phyloP scores from a whole-genome alignment of 2,113 vertebrate genomes.

The Lepus americanus region DNA sequence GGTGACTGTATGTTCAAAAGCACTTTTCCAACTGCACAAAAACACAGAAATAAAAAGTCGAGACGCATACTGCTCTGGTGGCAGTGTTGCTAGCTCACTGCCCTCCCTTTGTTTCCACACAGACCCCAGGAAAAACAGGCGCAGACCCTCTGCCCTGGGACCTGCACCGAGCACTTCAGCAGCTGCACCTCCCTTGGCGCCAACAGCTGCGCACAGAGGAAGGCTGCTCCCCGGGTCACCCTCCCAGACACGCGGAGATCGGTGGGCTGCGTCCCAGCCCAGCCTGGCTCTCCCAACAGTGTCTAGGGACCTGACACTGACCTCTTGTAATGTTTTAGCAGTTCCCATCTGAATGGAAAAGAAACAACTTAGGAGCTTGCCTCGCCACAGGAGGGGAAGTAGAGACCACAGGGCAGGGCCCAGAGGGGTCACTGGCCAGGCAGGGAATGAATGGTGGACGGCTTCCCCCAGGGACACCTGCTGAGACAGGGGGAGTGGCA shows the following conservation, averaged over 20 bases:
- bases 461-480: background rate
- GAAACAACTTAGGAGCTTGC: background rate
- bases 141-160: fast-evolving
- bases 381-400: background rate
- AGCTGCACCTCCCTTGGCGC: fast-evolving
- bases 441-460: background rate
- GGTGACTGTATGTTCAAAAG: constrained; percentile 22
- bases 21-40: background rate
- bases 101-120: background rate
- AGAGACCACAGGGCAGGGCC: background rate
- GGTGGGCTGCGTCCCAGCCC: background rate
- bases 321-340: background rate
- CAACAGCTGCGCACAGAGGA: background rate
- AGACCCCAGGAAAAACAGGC: background rate
- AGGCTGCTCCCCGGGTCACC: background rate
- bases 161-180: fast-evolving
- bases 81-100: background rate
- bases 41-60: background rate
- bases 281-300: too few relatives aligned
- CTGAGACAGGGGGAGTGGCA: background rate
- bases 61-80: background rate
- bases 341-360: background rate
- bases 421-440: background rate
- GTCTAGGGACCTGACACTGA: background rate
- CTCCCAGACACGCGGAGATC: background rate